Evolutionary conservation across 1,140 invertebrate genomes (phyloP), one percentile per base, ranked within the genome.

Genomic region (Leptonema lineaticorne): DNA sequence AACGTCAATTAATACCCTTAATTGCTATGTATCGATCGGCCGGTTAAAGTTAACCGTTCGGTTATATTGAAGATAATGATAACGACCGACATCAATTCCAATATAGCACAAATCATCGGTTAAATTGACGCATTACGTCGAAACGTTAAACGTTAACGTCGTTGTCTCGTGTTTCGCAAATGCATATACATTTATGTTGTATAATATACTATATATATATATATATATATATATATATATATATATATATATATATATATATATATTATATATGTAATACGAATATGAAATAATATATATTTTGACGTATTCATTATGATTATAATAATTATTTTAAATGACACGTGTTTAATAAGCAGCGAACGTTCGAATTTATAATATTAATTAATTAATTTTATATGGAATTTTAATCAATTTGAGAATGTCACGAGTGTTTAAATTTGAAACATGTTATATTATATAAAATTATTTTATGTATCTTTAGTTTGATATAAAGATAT

Each of bases 1-100:
- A 53, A 53, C 50, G 50, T 53, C 50, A 53, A 53, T 53, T 53
- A 53, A 53, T 53, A 53, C 20, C 22, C 50, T 20, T 53, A 53
- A 53, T 53, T 53, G 50, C 5, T n/a, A n/a, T n/a, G 50, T 53
- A 53, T 53, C 22, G 50, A 53, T 53, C 22, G 50, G 18, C 50
- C 20, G 50, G 20, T 24, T 53, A 26, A 45, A 45, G 50, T 53
- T 53, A 53, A 53, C 50, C 24, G 50, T 24, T 53, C 50, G 50
- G n/a, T 53, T 53, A 53, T 53, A 48, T 20, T 9, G 50, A 7
- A 53, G 14, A 26, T 22, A 24, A 53, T 18, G 8, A 53, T 7
- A 53, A 53, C 14, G 27, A 24, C 20, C 50, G 9, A 26, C 22
- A 53, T 26, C 50, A 22, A 26, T 26, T 20, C 37, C 37, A 16